Percentiles rank a stretch among this genome's conserved stretches.
These are phyloP conservation scores for Polyommatus icarus DNA, from an alignment of 2,888 invertebrate genomes.

Conservation along the genomic window DNA sequence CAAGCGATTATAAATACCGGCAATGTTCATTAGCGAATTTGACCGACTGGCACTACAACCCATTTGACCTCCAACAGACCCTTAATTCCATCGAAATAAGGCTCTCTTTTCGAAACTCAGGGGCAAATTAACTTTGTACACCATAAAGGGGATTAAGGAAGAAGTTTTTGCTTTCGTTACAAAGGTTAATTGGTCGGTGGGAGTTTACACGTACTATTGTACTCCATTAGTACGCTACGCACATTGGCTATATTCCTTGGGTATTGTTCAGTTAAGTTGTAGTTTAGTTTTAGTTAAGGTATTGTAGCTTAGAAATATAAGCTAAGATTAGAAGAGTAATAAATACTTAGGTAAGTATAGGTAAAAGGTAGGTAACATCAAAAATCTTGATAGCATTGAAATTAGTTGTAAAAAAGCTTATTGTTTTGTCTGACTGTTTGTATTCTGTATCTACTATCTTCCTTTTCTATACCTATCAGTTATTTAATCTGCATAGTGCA, in stretches of 20 bases:
- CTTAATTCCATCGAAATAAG: neutral
- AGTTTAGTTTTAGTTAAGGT: neutral
- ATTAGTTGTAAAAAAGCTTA: too few species aligned
- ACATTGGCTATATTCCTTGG: neutral
- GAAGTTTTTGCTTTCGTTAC: slow-evolving; percentile 8
- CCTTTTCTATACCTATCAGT: too few species aligned
- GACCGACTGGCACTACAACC: neutral
- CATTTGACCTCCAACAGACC: too few species aligned
- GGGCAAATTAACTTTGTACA: neutral
- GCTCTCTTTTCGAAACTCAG: neutral
- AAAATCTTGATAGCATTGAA: too few species aligned
- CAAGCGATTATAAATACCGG: neutral
- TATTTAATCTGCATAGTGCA: too few species aligned
- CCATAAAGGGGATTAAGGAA: slow-evolving; percentile 4
- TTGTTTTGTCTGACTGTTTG: too few species aligned
- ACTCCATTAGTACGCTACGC: neutral
- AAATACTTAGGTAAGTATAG: too few species aligned
- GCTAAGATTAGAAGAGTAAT: too few species aligned
- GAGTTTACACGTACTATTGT: neutral
- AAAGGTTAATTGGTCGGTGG: slow-evolving; percentile 17
- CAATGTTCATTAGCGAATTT: slow-evolving; percentile 2
- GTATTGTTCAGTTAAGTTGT: neutral
- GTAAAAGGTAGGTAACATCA: too few species aligned
- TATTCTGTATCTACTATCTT: too few species aligned
- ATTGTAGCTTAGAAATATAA: too few species aligned